These are phyloP conservation scores for Eospalax fontanierii DNA, from an alignment of 2,797 vertebrate genomes.

Conservation along the genomic window DNA sequence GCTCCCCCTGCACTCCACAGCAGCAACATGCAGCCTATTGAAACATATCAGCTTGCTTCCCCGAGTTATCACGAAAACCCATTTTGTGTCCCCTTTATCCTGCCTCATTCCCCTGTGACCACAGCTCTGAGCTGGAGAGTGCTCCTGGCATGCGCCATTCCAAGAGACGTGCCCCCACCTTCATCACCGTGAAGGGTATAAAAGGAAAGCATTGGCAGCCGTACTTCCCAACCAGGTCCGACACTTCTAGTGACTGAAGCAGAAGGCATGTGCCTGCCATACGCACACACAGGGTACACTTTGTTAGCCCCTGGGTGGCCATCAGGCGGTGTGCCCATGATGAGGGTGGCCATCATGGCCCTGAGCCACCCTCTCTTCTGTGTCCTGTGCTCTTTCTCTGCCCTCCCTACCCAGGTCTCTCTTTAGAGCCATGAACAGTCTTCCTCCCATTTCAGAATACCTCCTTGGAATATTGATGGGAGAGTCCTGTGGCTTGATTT, in stretches of 20 bases:
- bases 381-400: neutral
- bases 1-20: neutral
- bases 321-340: neutral
- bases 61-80: neutral
- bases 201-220: neutral
- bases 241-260: neutral
- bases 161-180: neutral
- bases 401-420: neutral
- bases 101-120: neutral
- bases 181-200: neutral
- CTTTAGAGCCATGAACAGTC: neutral
- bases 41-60: neutral
- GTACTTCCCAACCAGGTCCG: neutral
- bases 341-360: neutral
- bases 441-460: neutral
- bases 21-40: neutral
- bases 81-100: too few relatives aligned
- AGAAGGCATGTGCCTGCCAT: neutral
- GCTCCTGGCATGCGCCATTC: neutral
- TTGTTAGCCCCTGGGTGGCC: neutral
- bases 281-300: fast-evolving
- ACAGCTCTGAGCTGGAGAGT: neutral
- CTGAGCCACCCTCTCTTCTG: neutral
- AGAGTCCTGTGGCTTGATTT: neutral
- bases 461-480: neutral